Conservation (phyloP, 2,113 vertebrate genomes). For the Lophochroa leadbeateri region DNA sequence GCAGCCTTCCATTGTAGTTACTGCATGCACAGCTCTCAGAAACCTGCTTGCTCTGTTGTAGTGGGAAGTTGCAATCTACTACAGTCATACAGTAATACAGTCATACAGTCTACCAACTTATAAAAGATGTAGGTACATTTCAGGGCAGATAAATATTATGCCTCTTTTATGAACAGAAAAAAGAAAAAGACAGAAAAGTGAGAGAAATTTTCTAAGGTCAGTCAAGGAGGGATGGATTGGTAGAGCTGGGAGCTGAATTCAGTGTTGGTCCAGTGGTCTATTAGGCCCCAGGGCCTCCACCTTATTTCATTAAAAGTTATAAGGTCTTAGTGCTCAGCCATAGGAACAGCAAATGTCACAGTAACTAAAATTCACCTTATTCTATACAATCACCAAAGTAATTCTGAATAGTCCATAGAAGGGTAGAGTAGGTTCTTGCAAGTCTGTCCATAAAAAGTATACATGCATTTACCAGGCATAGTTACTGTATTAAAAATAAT, state of each 20-base stretch:
- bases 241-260: not conserved
- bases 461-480: not conserved
- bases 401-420: not conserved
- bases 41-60: not conserved
- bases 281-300: not conserved
- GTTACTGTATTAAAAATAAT: not conserved
- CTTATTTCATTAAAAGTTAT: not conserved
- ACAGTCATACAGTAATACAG: not conserved
- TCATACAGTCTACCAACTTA: not conserved
- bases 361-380: not conserved
- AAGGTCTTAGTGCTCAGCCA: not conserved
- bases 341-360: not conserved
- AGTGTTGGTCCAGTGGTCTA: not conserved
- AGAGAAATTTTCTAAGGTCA: not conserved
- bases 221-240: not conserved
- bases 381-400: not conserved
- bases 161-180: not conserved
- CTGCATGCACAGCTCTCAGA: not conserved
- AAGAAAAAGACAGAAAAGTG: not conserved
- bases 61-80: not conserved
- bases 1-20: not conserved
- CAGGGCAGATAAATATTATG: not conserved
- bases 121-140: not conserved
- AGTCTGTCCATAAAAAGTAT: not conserved
- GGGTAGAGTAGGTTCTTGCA: not conserved